Evolutionary conservation across 2,113 vertebrate genomes (phyloP), one percentile per base, ranked within the genome.

Genomic region (Microtus montanus): DNA sequence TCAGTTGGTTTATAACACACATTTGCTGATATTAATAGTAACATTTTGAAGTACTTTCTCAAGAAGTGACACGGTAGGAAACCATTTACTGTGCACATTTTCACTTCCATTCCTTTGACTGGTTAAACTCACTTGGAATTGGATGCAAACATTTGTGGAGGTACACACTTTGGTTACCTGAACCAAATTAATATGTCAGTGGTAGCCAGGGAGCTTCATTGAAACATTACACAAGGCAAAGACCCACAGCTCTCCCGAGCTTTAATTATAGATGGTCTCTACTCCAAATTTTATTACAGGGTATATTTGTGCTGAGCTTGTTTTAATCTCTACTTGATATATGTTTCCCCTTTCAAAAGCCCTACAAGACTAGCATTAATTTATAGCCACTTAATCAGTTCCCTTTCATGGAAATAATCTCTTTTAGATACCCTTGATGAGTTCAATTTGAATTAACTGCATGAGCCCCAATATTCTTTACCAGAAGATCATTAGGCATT

Each of bases 331-430:
- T 33, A 35, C 85, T 89, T 92, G 5, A 73, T 15, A 41, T 66
- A 24, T 52, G 24, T 77, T 80, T 93, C 3, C 41, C 9, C 30
- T 85, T 90, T 90, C n/a, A 78, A 61, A 90, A 66, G 54, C 13
- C 77, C 68, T 86, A 12, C 2, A 92, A 87, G 24, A 28, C 35
- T 90, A 64, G 63, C 47, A 78, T 86, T 89, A 44, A 89, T 91
- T 94, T 94, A 58, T 68, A 92, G 88, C 74, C 35, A 85, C 19
- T 75, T 80, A 41, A 77, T 61, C 22, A 35, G 6, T 8, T 70
- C 93, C 47, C 88, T 92, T 86, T 77, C 8, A 68, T 61, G 54
- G 28, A 83, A 89, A 91, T 88, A 80, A 74, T 66, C 52, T 83
- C 63, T 75, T 89, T 96, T 74, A 79, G 35, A 54, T 92, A 87